phyloP scores from a whole-genome alignment of 2,888 invertebrate genomes.

The Agrotis ipsilon region DNA sequence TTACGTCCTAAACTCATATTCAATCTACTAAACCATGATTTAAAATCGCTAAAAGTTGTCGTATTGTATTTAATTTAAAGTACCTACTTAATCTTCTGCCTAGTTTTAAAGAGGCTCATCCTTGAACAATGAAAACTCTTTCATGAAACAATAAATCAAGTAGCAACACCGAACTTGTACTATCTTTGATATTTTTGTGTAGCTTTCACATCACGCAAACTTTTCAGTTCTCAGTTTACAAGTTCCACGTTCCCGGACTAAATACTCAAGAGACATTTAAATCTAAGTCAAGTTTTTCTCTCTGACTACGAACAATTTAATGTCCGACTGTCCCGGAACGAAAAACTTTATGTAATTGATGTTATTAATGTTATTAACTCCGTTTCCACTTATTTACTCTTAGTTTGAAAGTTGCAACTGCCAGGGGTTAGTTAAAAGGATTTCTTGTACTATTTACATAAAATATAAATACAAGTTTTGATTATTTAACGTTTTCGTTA shows the following conservation, averaged over 20 bases:
- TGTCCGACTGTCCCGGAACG: slow-evolving; percentile 68
- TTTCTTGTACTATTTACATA: no score
- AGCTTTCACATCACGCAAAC: slow-evolving; percentile 60
- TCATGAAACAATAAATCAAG: slow-evolving; percentile 65
- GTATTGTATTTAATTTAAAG: slow-evolving; percentile 27
- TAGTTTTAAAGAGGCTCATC: slow-evolving; percentile 29
- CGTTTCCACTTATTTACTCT: slow-evolving; percentile 46
- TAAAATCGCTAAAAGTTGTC: neutral
- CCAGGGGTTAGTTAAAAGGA: slow-evolving; percentile 27
- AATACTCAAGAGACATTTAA: slow-evolving; percentile 85
- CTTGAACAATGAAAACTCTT: slow-evolving; percentile 32
- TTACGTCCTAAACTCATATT: no score
- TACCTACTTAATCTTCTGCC: no score
- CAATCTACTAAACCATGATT: no score
- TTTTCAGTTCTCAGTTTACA: slow-evolving; percentile 69
- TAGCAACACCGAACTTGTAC: slow-evolving; percentile 44
- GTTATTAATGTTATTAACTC: slow-evolving; percentile 70
- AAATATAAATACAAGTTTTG: neutral
- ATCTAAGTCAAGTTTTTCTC: slow-evolving; percentile 79
- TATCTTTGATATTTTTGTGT: slow-evolving; percentile 67
- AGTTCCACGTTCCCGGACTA: slow-evolving; percentile 71
- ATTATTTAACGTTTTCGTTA: no score
- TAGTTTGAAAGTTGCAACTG: slow-evolving; percentile 33
- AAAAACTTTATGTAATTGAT: slow-evolving; percentile 77
- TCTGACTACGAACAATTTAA: slow-evolving; percentile 75